Conservation (phyloP, 2,113 vertebrate genomes). For the Rhombomys opimus region DNA sequence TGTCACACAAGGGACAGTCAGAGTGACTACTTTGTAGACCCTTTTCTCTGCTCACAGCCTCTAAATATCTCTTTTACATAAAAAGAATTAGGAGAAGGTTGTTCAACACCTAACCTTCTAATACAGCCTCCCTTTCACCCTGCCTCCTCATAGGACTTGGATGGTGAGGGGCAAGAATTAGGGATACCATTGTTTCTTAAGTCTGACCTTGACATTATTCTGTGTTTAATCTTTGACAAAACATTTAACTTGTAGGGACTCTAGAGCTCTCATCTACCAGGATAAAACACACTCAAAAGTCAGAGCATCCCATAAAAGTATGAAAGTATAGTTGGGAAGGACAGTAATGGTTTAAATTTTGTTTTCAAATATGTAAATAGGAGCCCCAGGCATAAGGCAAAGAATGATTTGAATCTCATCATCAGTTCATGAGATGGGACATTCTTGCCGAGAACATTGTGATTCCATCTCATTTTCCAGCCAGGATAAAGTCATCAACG, state of each 20-base stretch:
- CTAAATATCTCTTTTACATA: background rate
- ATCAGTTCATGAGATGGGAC: constrained; percentile 32
- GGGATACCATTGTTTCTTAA: background rate
- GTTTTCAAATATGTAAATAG: constrained; percentile 48
- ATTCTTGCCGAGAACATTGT: constrained; percentile 41
- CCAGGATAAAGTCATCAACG: constrained; percentile 26
- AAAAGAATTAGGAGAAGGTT: background rate
- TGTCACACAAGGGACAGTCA: accelerated
- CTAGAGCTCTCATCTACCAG: background rate
- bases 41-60: background rate
- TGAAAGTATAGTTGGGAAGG: background rate
- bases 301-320: background rate
- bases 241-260: background rate
- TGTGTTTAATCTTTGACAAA: background rate
- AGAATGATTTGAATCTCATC: constrained; percentile 47
- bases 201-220: background rate
- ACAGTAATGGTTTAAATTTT: background rate
- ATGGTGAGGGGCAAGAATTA: background rate
- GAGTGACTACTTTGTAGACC: background rate
- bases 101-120: background rate
- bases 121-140: background rate
- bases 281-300: background rate
- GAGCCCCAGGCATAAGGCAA: background rate
- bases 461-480: constrained; percentile 25
- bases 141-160: background rate